phyloP scores from a whole-genome alignment of 2,888 invertebrate species.

The Lordiphosa andalusiaca region DNA sequence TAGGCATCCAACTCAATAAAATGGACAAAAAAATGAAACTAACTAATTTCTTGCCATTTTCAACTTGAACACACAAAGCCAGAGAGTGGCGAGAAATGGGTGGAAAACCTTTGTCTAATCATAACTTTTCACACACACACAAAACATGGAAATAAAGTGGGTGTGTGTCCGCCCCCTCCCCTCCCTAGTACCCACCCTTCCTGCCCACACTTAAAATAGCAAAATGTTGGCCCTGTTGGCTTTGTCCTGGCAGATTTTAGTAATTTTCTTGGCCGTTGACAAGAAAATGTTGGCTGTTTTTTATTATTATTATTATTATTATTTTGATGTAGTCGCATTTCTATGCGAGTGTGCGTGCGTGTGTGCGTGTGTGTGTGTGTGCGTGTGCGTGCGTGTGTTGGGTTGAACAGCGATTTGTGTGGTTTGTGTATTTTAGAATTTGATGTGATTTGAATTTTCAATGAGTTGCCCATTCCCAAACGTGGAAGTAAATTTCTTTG shows the following conservation, averaged over 20 bases:
- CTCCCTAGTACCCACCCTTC: constrained; percentile 1
- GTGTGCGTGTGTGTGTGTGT: too few relatives aligned
- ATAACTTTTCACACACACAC: constrained; percentile 31
- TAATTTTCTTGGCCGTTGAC: constrained; percentile 41
- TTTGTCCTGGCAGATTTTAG: constrained; percentile 16
- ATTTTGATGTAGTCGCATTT: constrained; percentile 70
- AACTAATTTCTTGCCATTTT: constrained; percentile 7
- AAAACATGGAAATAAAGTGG: constrained; percentile 38
- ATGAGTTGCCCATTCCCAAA: constrained; percentile 50
- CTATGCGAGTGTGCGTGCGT: constrained; percentile 29
- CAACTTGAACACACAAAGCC: constrained; percentile 6
- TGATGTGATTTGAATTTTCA: constrained; percentile 74
- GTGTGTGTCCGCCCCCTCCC: too few relatives aligned
- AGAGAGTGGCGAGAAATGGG: too few relatives aligned
- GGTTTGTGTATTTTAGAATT: constrained; percentile 69
- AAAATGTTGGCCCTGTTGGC: neutral
- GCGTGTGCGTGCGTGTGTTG: constrained; percentile 1
- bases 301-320: constrained; percentile 55
- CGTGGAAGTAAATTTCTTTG: constrained; percentile 40
- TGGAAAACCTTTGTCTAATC: constrained; percentile 29
- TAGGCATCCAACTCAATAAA: too few relatives aligned
- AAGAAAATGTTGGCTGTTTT: constrained; percentile 22
- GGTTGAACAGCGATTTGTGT: constrained; percentile 47
- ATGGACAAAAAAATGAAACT: too few relatives aligned
- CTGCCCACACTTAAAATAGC: constrained; percentile 4